A percentile compares a stretch with the other conserved stretches of the same genome.
phyloP scores from a whole-genome alignment of 2,113 vertebrate genomes.

The Sylvilagus bachmani region DNA sequence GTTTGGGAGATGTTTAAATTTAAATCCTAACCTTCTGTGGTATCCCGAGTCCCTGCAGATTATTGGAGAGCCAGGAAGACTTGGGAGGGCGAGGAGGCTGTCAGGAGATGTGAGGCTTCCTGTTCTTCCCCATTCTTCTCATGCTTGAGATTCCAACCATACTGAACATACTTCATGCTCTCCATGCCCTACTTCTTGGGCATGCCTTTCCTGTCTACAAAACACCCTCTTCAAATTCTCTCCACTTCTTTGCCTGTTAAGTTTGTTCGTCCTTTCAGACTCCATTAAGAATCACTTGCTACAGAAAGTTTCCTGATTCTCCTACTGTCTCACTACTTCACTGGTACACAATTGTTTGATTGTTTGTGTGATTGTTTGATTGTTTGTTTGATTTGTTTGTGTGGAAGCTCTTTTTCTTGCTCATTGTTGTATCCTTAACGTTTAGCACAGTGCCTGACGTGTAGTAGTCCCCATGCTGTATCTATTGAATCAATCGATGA shows the following conservation, averaged over 20 bases:
- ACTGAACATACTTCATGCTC: not conserved
- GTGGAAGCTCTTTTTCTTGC: not conserved
- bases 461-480: not conserved
- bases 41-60: not conserved
- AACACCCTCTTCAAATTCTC: not conserved
- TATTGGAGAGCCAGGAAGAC: not conserved
- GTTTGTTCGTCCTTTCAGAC: not conserved
- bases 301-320: not conserved
- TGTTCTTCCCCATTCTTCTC: not conserved
- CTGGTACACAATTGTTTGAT: not conserved
- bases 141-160: not conserved
- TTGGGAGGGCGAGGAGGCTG: not conserved
- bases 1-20: not conserved
- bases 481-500: not conserved
- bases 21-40: not conserved
- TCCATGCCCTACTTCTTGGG: not conserved
- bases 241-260: not conserved
- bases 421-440: not conserved
- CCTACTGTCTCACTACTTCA: not conserved
- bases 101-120: not conserved
- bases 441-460: not conserved
- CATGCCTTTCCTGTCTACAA: not conserved
- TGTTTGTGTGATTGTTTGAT: not conserved
- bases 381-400: not conserved
- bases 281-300: constrained; percentile 1